Evolutionary conservation across 2,888 invertebrate genomes (phyloP).

Genomic region (Lasioglossum pauxillum): DNA sequence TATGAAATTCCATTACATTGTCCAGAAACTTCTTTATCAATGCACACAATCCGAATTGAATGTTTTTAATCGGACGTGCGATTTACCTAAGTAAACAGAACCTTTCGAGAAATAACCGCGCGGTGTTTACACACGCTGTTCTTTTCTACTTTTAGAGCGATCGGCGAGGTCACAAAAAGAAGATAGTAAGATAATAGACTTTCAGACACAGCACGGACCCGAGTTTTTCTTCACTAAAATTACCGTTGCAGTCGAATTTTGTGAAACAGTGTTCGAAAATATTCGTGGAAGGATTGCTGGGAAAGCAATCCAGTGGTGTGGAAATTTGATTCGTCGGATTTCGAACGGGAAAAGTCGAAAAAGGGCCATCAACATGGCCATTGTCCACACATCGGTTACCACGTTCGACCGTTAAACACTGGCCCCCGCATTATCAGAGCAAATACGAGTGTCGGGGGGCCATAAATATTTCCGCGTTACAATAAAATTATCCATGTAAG

Average conservation of each 20-base stretch:
- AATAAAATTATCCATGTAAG: constrained; percentile 13
- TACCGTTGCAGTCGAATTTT: background rate
- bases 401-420: background rate
- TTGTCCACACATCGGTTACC: background rate
- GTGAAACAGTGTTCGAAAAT: background rate
- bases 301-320: no score
- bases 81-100: no score
- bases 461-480: constrained; percentile 21
- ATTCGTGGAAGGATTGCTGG: background rate
- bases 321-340: background rate
- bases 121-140: no score
- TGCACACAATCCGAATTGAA: no score
- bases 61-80: no score
- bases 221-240: no score
- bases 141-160: no score
- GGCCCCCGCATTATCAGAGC: background rate
- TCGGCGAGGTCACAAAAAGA: no score
- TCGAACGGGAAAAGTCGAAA: background rate
- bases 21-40: background rate
- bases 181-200: no score
- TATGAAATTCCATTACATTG: background rate
- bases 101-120: no score
- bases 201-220: no score
- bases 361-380: background rate
- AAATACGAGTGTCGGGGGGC: constrained; percentile 8